Base-by-base conservation (phyloP, 2,888 invertebrate species). In the Nemotelus pantherinus region DNA sequence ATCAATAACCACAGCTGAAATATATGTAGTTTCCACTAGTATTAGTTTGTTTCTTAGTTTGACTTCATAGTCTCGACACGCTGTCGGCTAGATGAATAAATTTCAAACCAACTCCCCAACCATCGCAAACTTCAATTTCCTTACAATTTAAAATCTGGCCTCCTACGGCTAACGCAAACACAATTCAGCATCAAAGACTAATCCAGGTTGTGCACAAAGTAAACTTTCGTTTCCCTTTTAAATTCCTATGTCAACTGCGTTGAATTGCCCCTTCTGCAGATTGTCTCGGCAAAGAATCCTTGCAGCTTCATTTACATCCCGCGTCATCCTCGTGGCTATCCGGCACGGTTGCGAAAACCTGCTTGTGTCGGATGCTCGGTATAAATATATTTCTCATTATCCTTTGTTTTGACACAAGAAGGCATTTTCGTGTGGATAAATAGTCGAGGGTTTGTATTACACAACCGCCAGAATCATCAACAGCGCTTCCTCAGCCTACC, bases 341-440 rank as follows among this genome's bases (percentile, higher is more conserved):
- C 53, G n/a, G n/a, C 53, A 70, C 70, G 70, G 70, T 70, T 70
- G 70, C 70, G 55, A 39, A 48, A 55, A 55, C 55, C 7, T 67
- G 48, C 50, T 70, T 53, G 70, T 70, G 53, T 41, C 43, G 70
- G 70, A 55, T 70, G 70, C 70, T 50, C n/a, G 39, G 55, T 47
- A 70, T 70, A 70, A 70, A 70, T 70, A 74, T 63, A 74, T 74
- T 60, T 48, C 63, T 74, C 74, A 74, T 74, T 74, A 74, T 74
- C 74, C 74, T 74, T 74, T 74, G 74, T 74, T 74, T 74, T 74
- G 74, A 74, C 74, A 74, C 74, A 74, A 74, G 63, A 48, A 74
- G 48, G 74, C 74, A 74, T 74, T 74, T 70, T 74, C 63, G 60
- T 74, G 72, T 72, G 74, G 60, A 74, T 74, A 74, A 74, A 74